A percentile compares a stretch with the other conserved stretches of the same genome.
Evolutionary conservation across 1,140 invertebrate species (phyloP).

Genomic region (Proales similis): DNA sequence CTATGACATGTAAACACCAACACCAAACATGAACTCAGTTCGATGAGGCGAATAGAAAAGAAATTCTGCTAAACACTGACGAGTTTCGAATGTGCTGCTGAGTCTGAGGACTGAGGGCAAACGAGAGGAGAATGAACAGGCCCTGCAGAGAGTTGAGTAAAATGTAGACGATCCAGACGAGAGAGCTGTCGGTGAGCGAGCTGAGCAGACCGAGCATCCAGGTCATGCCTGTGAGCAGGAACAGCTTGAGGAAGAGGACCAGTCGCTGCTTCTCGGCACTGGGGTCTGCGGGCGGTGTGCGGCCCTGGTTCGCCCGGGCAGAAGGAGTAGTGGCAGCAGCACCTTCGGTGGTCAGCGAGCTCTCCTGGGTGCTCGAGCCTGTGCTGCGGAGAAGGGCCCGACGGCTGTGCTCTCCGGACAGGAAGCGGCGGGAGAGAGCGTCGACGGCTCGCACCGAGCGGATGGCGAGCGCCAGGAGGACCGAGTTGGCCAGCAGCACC

Average conservation of each 20-base stretch:
- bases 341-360: too few species aligned
- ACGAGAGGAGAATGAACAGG: slow-evolving; percentile 9
- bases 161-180: slow-evolving; percentile 18
- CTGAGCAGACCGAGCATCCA: not conserved
- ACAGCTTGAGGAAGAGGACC: not conserved
- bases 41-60: too few species aligned
- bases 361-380: too few species aligned
- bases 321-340: too few species aligned
- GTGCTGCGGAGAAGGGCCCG: too few species aligned
- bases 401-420: too few species aligned
- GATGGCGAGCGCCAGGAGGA: not conserved
- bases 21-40: too few species aligned
- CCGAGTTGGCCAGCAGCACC: not conserved
- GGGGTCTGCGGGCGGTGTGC: too few species aligned
- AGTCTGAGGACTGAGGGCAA: slow-evolving; percentile 11
- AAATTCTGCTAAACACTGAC: too few species aligned
- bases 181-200: not conserved
- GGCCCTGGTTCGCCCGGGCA: too few species aligned
- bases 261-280: not conserved
- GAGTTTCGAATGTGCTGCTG: too few species aligned
- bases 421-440: not conserved
- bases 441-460: not conserved
- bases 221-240: not conserved
- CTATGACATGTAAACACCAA: too few species aligned
- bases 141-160: slow-evolving; percentile 25